Percentiles rank a stretch among this genome's conserved stretches.
These are phyloP conservation scores for Tychaedon coryphoeus DNA, from an alignment of 2,113 vertebrate species.

Conservation along the genomic window DNA sequence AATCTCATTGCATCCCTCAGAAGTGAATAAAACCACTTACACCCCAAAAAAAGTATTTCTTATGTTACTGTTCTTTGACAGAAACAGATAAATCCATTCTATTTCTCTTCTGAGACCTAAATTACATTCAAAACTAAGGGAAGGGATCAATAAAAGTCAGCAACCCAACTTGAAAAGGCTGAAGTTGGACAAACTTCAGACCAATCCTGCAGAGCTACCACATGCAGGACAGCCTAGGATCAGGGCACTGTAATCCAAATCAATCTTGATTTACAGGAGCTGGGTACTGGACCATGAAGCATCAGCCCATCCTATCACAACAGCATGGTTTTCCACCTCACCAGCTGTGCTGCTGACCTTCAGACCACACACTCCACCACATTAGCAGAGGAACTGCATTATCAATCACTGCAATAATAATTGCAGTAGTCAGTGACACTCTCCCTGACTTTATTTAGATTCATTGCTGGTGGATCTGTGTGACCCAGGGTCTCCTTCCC, in stretches of 20 bases:
- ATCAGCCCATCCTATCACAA: background rate
- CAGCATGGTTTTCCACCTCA: background rate
- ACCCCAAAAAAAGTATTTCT: background rate
- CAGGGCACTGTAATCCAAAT: background rate
- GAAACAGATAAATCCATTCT: background rate
- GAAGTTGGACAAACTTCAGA: background rate
- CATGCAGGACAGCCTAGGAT: background rate
- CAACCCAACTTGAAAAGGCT: background rate
- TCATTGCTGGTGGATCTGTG: background rate
- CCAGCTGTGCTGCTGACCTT: conserved; percentile 41
- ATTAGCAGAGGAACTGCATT: background rate
- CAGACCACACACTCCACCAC: background rate
- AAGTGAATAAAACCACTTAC: background rate
- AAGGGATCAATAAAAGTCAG: background rate
- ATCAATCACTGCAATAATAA: conserved; percentile 31
- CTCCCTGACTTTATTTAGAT: conserved; percentile 19
- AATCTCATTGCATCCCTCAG: background rate
- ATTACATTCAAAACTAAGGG: background rate
- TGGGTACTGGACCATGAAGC: background rate
- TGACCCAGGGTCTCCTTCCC: background rate
- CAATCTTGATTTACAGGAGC: conserved; percentile 11
- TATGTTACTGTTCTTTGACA: background rate
- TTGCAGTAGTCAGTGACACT: background rate
- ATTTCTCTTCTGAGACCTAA: background rate
- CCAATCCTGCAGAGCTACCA: background rate